phyloP scores from a whole-genome alignment of 2,797 vertebrate species.

The Alexandromys oeconomus region DNA sequence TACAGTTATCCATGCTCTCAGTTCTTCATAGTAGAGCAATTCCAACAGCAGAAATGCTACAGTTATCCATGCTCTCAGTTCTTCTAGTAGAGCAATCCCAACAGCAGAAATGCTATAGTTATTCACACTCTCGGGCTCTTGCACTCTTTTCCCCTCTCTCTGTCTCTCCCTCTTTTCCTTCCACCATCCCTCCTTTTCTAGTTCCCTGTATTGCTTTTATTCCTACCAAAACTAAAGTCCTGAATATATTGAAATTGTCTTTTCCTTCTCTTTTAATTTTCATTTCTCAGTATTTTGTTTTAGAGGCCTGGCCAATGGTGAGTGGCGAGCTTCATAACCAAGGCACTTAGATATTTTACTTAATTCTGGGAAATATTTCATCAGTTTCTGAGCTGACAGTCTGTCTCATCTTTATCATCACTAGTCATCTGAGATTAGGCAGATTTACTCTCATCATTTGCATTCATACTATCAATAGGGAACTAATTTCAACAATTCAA shows the following conservation, averaged over 20 bases:
- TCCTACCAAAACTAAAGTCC: not conserved
- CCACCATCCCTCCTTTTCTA: not conserved
- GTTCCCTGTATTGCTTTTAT: not conserved
- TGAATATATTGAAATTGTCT: slow-evolving; percentile 21
- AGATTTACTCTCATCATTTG: slow-evolving; percentile 48
- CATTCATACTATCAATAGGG: not conserved
- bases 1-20: not conserved
- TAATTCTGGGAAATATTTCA: slow-evolving; percentile 48
- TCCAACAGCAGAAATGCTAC: not conserved
- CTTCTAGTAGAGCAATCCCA: too few species aligned
- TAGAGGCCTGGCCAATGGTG: slow-evolving; percentile 38
- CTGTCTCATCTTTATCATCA: slow-evolving; percentile 25
- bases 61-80: too few species aligned
- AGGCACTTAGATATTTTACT: not conserved
- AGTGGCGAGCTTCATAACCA: slow-evolving; percentile 48
- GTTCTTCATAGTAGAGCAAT: not conserved
- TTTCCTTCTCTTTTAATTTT: not conserved
- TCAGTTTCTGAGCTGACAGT: slow-evolving; percentile 6
- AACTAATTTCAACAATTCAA: slow-evolving; percentile 30
- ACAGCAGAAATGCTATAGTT: not conserved
- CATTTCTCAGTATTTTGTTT: not conserved
- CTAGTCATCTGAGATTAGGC: slow-evolving; percentile 27
- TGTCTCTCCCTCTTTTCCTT: not conserved
- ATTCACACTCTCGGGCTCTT: not conserved
- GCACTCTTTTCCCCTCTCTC: not conserved